Evolutionary conservation across 2,888 invertebrate genomes (phyloP).

Genomic region (Magallana nippona): DNA sequence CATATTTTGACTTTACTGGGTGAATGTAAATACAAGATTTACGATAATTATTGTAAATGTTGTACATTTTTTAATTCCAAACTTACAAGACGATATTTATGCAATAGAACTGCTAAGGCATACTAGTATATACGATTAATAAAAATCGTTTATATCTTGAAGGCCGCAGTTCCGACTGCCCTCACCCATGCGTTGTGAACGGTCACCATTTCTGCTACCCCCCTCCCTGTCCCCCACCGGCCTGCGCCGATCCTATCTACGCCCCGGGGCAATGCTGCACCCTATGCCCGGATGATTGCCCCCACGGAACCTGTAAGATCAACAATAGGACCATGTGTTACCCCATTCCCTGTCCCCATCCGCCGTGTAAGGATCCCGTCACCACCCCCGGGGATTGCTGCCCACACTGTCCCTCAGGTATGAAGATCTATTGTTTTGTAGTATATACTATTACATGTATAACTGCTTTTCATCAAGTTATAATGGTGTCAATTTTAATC

Average conservation of each 20-base stretch:
- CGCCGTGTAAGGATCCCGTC: conserved; percentile 40
- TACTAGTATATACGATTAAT: neutral
- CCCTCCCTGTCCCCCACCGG: conserved; percentile 44
- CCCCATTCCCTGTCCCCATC: conserved; percentile 26
- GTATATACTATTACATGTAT: neutral
- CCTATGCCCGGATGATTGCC: conserved; percentile 38
- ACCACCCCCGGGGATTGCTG: conserved; percentile 42
- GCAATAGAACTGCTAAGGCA: no score
- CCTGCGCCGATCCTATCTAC: conserved; percentile 36
- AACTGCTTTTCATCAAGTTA: no score
- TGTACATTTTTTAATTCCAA: no score
- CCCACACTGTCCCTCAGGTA: conserved; percentile 42
- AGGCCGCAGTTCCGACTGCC: conserved; percentile 31
- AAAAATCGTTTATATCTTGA: neutral
- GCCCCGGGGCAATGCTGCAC: conserved; percentile 42
- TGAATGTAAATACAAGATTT: no score
- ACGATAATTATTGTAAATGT: no score
- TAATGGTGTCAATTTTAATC: no score
- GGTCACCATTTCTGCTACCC: conserved; percentile 47
- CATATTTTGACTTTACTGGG: no score
- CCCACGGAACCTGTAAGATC: conserved; percentile 20
- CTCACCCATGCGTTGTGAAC: conserved; percentile 45
- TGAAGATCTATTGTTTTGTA: neutral
- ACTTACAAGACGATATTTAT: no score
- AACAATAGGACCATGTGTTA: conserved; percentile 22